phyloP scores from a whole-genome alignment of 2,113 vertebrate genomes.

The Rostratula benghalensis region DNA sequence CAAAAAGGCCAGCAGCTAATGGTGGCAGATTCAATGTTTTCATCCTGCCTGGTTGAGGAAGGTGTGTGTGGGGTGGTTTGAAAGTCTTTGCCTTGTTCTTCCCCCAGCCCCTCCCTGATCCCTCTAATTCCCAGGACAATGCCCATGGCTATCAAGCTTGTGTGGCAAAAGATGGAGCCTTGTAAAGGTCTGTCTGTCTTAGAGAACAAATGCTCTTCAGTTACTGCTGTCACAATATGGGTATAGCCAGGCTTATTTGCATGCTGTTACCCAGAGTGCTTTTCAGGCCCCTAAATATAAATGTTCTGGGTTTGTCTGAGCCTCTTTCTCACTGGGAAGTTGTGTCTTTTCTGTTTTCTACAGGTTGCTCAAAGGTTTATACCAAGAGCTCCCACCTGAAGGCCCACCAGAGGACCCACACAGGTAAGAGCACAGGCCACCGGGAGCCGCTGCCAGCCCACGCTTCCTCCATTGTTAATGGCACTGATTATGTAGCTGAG shows the following conservation, averaged over 20 bases:
- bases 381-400: slow-evolving; percentile 96
- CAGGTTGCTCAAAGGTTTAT: slow-evolving; percentile 92
- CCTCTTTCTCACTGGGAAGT: neutral
- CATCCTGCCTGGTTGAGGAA: neutral
- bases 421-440: slow-evolving; percentile 73
- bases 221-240: neutral
- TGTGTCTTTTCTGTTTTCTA: neutral
- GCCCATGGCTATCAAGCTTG: neutral
- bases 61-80: neutral
- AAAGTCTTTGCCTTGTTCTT: neutral
- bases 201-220: neutral
- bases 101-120: accelerated
- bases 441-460: neutral
- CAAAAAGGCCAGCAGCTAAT: neutral
- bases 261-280: neutral
- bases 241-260: neutral
- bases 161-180: neutral
- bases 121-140: neutral
- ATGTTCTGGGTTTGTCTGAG: neutral
- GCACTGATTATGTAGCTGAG: neutral
- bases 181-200: neutral
- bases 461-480: accelerated
- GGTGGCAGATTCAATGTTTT: neutral
- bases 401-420: slow-evolving; percentile 92
- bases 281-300: neutral